Percentiles rank a stretch among this genome's conserved stretches.
phyloP scores from a whole-genome alignment of 2,797 vertebrate species.

The Oreonectes daqikongensis region DNA sequence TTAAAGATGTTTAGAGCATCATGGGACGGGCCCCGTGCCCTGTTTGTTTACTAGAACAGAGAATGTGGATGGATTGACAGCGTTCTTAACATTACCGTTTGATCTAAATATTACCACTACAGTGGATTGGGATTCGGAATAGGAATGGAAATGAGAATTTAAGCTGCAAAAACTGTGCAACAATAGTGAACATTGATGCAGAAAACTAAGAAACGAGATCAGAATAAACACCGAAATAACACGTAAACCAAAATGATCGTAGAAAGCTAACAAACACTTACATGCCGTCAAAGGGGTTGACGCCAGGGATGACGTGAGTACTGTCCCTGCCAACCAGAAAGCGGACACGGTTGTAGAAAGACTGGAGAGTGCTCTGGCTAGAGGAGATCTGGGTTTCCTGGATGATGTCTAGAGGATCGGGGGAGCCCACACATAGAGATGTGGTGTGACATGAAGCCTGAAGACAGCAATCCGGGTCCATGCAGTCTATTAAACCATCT shows the following conservation, averaged over 20 bases:
- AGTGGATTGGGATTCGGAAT: constrained; percentile 4
- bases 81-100: constrained; percentile 24
- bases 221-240: not conserved
- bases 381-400: constrained; percentile 88
- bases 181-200: constrained; percentile 56
- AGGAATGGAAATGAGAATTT: not conserved
- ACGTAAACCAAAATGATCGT: not conserved
- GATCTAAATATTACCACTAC: constrained; percentile 39
- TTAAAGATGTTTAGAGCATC: constrained; percentile 68
- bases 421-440: constrained; percentile 90
- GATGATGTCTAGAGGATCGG: constrained; percentile 95
- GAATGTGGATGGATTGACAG: constrained; percentile 65
- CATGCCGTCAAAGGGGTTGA: constrained; percentile 93
- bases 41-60: constrained; percentile 64
- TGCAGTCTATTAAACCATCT: constrained; percentile 97
- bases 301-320: constrained; percentile 88
- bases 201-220: not conserved
- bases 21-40: constrained; percentile 64
- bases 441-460: constrained; percentile 89
- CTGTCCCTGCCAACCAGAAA: constrained; percentile 95
- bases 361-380: constrained; percentile 85
- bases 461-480: constrained; percentile 98
- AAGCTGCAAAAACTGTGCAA: not conserved
- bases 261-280: constrained; percentile 69
- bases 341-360: constrained; percentile 92